A percentile compares a stretch with the other conserved stretches of the same genome.
phyloP scores from a whole-genome alignment of 1,140 invertebrate species.

The Heliconius hermathena region DNA sequence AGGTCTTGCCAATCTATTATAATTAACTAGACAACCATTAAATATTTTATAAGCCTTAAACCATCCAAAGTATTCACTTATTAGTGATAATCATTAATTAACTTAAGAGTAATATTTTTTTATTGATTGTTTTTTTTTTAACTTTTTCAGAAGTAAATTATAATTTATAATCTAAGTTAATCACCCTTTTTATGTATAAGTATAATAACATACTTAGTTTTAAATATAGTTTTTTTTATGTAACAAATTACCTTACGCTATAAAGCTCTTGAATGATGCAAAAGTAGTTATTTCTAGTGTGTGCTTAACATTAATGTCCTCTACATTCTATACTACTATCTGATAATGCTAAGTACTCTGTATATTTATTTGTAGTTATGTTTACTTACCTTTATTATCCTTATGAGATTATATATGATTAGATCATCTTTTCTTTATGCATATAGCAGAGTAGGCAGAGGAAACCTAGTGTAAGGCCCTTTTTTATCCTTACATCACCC shows the following conservation, averaged over 20 bases:
- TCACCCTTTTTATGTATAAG: not conserved
- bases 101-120: not conserved
- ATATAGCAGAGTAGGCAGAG: too few species aligned
- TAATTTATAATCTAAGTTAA: not conserved
- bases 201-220: not conserved
- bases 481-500: too few species aligned
- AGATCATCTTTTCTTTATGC: not conserved
- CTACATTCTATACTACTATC: not conserved
- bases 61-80: not conserved
- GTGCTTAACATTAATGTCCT: not conserved
- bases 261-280: not conserved
- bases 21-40: not conserved
- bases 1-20: slow-evolving; percentile 15
- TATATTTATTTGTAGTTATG: not conserved
- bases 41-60: not conserved
- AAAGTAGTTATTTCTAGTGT: not conserved
- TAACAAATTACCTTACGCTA: not conserved
- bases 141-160: not conserved
- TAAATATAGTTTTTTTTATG: slow-evolving; percentile 8
- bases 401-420: not conserved
- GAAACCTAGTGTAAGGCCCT: too few species aligned
- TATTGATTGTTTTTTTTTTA: not conserved
- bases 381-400: not conserved
- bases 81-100: not conserved
- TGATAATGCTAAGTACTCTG: not conserved